Conservation (phyloP, 2,888 invertebrate species). For the Rhamnusium bicolor region DNA sequence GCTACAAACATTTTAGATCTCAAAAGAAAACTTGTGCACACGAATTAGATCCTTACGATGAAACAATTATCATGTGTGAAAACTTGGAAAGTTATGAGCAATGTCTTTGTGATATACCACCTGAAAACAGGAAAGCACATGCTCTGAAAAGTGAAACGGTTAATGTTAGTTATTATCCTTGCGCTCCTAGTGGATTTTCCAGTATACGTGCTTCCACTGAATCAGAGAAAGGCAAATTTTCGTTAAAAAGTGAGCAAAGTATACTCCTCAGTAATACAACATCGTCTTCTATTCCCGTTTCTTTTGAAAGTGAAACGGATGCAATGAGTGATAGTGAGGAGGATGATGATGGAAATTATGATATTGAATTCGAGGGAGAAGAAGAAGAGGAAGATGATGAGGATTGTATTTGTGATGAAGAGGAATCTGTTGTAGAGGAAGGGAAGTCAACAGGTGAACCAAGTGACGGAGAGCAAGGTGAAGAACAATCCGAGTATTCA, state of each 20-base stretch:
- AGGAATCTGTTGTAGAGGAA: conserved; percentile 1
- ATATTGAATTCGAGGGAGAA: conserved; percentile 29
- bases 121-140: conserved; percentile 15
- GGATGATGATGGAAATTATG: conserved; percentile 37
- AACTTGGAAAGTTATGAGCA: conserved; percentile 32
- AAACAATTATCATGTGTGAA: conserved; percentile 46
- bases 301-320: conserved; percentile 34
- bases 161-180: conserved; percentile 49
- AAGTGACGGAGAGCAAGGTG: not conserved
- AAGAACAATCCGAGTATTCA: conserved; percentile 21
- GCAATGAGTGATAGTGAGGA: conserved; percentile 14
- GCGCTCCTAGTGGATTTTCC: conserved; percentile 35
- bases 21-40: conserved; percentile 37
- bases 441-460: not conserved
- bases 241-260: conserved; percentile 25
- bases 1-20: conserved; percentile 55
- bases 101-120: conserved; percentile 44
- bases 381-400: conserved; percentile 22
- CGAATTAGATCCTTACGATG: conserved; percentile 43
- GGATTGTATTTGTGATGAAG: not conserved
- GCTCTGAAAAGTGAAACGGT: conserved; percentile 45
- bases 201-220: conserved; percentile 36
- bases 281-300: conserved; percentile 6
- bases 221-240: conserved; percentile 26
- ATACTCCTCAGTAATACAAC: conserved; percentile 22